Percentiles rank a stretch among this genome's conserved stretches.
Conservation (phyloP, 2,888 invertebrate genomes). For the Orchesellides sinensis region DNA sequence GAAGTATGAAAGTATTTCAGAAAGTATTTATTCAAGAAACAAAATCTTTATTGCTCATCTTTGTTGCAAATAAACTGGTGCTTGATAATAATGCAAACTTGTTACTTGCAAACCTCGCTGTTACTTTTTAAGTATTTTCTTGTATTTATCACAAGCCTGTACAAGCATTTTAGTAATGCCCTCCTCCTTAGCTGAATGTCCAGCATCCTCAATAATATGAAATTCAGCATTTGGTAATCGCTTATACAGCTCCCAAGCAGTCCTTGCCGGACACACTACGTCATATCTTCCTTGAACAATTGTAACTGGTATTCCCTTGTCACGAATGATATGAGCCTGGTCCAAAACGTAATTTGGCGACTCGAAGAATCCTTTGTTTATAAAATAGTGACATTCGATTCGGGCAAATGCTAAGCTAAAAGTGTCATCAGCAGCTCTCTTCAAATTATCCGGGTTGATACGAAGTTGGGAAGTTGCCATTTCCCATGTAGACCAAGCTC, state of each 20-base stretch:
- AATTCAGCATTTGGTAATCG: conserved; percentile 61
- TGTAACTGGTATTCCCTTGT: conserved; percentile 62
- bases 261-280: conserved; percentile 59
- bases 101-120: neutral
- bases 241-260: conserved; percentile 66
- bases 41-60: no score
- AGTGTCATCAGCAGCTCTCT: conserved; percentile 33
- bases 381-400: conserved; percentile 65
- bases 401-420: conserved; percentile 60
- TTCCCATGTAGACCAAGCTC: conserved; percentile 65
- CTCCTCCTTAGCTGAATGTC: conserved; percentile 64
- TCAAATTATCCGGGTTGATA: conserved; percentile 58
- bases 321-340: conserved; percentile 49
- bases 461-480: conserved; percentile 59
- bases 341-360: conserved; percentile 53
- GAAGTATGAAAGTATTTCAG: no score
- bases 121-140: neutral
- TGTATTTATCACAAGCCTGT: conserved; percentile 68
- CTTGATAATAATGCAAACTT: no score
- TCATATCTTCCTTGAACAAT: conserved; percentile 69
- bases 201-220: conserved; percentile 47
- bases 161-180: conserved; percentile 61
- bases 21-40: no score
- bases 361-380: conserved; percentile 58
- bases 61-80: no score